Evolutionary conservation across 2,797 vertebrate genomes (phyloP), one percentile per base, ranked within the genome.

Genomic region (Microctenopoma steveboyesi): DNA sequence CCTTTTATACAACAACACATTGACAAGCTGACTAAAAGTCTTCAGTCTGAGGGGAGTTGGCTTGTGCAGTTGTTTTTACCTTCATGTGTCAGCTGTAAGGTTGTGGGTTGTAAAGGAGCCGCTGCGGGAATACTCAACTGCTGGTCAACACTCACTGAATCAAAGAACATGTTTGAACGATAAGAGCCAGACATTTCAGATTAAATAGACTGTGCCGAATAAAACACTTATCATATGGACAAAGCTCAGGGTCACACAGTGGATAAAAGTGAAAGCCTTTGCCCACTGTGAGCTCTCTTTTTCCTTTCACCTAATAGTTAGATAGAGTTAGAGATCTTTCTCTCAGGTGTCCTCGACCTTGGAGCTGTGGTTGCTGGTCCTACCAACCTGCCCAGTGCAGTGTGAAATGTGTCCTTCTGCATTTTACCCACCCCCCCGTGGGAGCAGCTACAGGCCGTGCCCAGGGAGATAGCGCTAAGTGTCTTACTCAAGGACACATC

Each of bases 121-220:
- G 48, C 57, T 42, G 60, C 30, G 43, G 33, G 35, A 72, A 40
- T 7, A 35, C n/a, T 30, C 18, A 76, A 55, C 62, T 40, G 40
- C 25, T 47, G 35, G n/a, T 40, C 30, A 77, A 78, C 51, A 37
- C 30, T 10, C 50, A 69, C 50, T 35, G 33, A 69, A 65, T 64
- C 46, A 64, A 59, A 7, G 28, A 46, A 40, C 6, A 47, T 18
- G 7, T 28, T 35, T 37, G 51, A 10, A 13, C 1, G 7, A 35
- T 35, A 35, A 1, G 28, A 45, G 7, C 16, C 16, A 50, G 28
- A 69, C 40, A 11, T 57, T 63, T 64, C 12, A 3, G 11, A 46
- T 47, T 16, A 43, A 52, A 25, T 30, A n/a, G 15, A 2, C 25
- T 8, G 57, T 3, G 15, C 3, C 64, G 5, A 60, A 45, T n/a